These are phyloP conservation scores for Argyresthia goedartella DNA, from an alignment of 2,888 invertebrate species.

Conservation along the genomic window DNA sequence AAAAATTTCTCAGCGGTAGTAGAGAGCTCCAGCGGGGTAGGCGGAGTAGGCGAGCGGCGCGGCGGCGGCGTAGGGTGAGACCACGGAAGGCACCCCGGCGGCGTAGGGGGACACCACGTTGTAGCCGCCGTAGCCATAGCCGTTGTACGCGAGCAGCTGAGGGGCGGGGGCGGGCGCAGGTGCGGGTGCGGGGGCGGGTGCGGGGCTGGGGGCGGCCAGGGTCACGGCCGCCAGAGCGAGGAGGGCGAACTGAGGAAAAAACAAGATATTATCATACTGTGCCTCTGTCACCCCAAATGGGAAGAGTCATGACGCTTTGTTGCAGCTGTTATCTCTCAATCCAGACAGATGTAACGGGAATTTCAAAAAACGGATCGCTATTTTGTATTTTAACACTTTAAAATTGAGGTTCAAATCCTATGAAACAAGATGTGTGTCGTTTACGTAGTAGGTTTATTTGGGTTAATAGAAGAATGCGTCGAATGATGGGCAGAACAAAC, in stretches of 20 bases:
- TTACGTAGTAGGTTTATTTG: no score
- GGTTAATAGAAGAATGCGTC: no score
- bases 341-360: not conserved
- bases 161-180: slow-evolving; percentile 27
- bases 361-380: no score
- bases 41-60: slow-evolving; percentile 9
- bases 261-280: not conserved
- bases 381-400: no score
- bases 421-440: no score
- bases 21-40: slow-evolving; percentile 4
- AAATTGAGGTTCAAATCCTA: no score
- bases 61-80: slow-evolving; percentile 7
- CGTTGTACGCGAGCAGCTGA: not conserved
- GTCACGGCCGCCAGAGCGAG: slow-evolving; percentile 63
- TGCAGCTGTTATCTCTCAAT: no score
- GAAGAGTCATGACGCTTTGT: not conserved
- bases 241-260: slow-evolving; percentile 48
- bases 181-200: slow-evolving; percentile 29
- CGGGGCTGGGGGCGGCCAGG: slow-evolving; percentile 51
- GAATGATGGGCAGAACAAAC: no score
- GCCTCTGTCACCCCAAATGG: no score
- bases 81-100: slow-evolving; percentile 4
- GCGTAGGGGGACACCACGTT: not conserved
- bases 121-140: not conserved
- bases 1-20: slow-evolving; percentile 4